A percentile compares a stretch with the other conserved stretches of the same genome.
Conservation (phyloP, 2,888 invertebrate genomes). For the Poecilus cupreus region DNA sequence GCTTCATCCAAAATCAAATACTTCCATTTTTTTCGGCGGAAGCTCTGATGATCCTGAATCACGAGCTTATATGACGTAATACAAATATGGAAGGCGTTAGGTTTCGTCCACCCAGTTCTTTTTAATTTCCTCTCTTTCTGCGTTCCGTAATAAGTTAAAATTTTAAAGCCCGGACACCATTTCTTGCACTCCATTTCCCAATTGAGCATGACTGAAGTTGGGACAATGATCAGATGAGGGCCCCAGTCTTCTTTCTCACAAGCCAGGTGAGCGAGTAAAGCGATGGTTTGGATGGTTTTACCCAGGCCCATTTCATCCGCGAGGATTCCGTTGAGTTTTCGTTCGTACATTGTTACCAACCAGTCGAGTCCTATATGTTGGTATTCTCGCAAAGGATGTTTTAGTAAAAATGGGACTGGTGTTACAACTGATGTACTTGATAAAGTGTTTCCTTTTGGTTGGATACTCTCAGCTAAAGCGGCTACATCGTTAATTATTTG, state of each 20-base stretch:
- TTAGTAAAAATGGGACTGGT: slow-evolving; percentile 93
- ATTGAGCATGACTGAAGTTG: slow-evolving; percentile 99
- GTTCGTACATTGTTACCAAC: slow-evolving; percentile 96
- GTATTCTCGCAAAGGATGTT: slow-evolving; percentile 93
- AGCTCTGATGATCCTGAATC: slow-evolving; percentile 98
- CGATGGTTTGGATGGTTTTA: slow-evolving; percentile 98
- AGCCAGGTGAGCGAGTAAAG: slow-evolving; percentile 94
- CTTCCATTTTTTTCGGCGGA: slow-evolving; percentile 98
- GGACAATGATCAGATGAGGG: slow-evolving; percentile 98
- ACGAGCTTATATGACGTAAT: slow-evolving; percentile 98
- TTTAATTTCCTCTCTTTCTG: slow-evolving; percentile 96
- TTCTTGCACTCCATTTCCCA: slow-evolving; percentile 99
- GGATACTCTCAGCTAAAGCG: slow-evolving; percentile 94
- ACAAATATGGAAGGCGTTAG: slow-evolving; percentile 98
- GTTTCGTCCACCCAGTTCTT: slow-evolving; percentile 97
- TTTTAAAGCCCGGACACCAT: slow-evolving; percentile 99
- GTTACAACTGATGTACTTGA: slow-evolving; percentile 96
- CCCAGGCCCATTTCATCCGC: slow-evolving; percentile 99
- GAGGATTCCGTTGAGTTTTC: slow-evolving; percentile 95
- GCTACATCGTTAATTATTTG: slow-evolving; percentile 92
- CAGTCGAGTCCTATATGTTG: slow-evolving; percentile 98
- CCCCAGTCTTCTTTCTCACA: slow-evolving; percentile 98
- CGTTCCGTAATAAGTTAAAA: slow-evolving; percentile 97
- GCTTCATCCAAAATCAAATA: slow-evolving; percentile 98
- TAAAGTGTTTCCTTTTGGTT: slow-evolving; percentile 98